Base-by-base conservation (phyloP, 1,140 invertebrate species). In the Bradynema listronoti region DNA sequence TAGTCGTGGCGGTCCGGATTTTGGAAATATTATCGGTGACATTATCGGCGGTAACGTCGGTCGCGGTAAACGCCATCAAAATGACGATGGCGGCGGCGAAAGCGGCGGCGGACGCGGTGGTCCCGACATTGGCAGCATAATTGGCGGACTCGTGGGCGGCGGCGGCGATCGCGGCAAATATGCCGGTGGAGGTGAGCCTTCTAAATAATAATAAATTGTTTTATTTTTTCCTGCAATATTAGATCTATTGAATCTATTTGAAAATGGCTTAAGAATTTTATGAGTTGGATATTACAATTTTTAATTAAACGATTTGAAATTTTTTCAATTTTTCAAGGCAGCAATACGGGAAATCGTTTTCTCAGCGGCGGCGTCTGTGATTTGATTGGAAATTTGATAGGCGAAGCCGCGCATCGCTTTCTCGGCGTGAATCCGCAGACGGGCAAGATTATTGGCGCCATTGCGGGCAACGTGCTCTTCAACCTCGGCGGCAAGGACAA, bases 341-440 rank as follows among this genome's bases (percentile, higher is more conserved):
- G 46, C 11, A 77, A 77, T 45, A 55, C 75, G 7, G 66, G 72
- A 16, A 66, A 66, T 14, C 61, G 68, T 41, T 61, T 60, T 14
- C 52, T 77, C 4, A 66, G 63, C 41, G 74, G 74, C 30, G 74
- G 74, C 32, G 66, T 77, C 22, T 69, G 69, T 30, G 69, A 78
- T 29, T 54, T 77, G 33, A 77, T 77, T 39, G 75, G 73, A 43
- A 71, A 76, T 56, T 53, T 77, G 34, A 78, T 77, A 24, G 74
- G 74, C 30, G 66, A 76, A 41, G 74, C 76, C 22, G 74, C 76
- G 41, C 74, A 77, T 58, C 58, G 66, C 16, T 77, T 78, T 61
- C 57, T 77, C 1, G 74, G 74, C 9, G 74, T 77, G 2, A 75
- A 77, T 52, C 76, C 74, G 1, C 56, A 57, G 46, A 77, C 74